Conservation (phyloP, 2,888 invertebrate species). For the Gandaritis pyraliata region DNA sequence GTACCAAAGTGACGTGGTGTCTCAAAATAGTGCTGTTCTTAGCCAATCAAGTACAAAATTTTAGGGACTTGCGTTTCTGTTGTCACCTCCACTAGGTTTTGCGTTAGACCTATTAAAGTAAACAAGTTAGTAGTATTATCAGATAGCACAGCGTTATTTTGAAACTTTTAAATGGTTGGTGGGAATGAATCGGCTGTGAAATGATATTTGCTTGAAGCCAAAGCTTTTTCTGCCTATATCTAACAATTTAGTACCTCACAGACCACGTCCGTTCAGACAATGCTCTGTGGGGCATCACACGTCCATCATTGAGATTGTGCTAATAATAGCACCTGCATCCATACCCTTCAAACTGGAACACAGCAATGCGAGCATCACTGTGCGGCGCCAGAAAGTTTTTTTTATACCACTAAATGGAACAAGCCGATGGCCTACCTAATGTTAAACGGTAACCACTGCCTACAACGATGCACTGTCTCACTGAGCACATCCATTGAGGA, state of each 20-base stretch:
- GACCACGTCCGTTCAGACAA: too few species aligned
- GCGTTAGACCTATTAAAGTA: constrained; percentile 34
- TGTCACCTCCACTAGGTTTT: constrained; percentile 31
- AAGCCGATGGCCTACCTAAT: too few species aligned
- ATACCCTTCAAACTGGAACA: too few species aligned
- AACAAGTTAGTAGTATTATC: constrained; percentile 25
- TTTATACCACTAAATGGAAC: too few species aligned
- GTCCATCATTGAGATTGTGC: background rate
- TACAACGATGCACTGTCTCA: too few species aligned
- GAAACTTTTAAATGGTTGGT: constrained; percentile 28
- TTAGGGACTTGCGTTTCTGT: constrained; percentile 36
- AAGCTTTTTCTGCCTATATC: too few species aligned
- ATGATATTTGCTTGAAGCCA: constrained; percentile 11
- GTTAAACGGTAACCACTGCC: too few species aligned
- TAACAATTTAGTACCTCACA: background rate
- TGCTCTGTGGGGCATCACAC: background rate
- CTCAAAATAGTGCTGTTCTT: constrained; percentile 35
- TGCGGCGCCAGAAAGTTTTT: too few species aligned
- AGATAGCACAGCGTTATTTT: constrained; percentile 27
- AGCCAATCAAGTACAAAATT: constrained; percentile 34
- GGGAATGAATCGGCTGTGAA: constrained; percentile 38
- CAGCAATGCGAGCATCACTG: too few species aligned
- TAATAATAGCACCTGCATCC: background rate
- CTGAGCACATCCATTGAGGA: too few species aligned
- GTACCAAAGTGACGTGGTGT: constrained; percentile 27